These are phyloP conservation scores for Leptogaster cylindrica DNA, from an alignment of 2,888 invertebrate genomes.

Conservation along the genomic window DNA sequence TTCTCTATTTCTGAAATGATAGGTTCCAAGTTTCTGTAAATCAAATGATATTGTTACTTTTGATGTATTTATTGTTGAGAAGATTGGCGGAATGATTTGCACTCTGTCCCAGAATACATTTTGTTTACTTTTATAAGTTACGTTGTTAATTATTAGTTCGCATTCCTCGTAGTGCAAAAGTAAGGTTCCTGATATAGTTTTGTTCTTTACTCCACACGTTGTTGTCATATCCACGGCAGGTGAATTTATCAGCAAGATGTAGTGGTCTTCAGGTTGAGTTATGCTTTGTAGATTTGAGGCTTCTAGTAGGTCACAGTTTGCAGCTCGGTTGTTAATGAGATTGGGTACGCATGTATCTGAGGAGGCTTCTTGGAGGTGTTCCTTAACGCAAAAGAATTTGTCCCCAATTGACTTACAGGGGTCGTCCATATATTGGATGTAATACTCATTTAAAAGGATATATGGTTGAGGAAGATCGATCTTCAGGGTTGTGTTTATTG, in stretches of 20 bases:
- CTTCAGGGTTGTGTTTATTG: background rate
- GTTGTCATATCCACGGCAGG: too few relatives aligned
- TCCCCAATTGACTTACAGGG: constrained; percentile 32
- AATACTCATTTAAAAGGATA: constrained; percentile 22
- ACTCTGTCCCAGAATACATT: too few relatives aligned
- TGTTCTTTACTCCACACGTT: too few relatives aligned
- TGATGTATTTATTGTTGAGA: too few relatives aligned
- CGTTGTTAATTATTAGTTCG: too few relatives aligned
- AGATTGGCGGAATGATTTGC: background rate
- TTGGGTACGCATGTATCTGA: background rate
- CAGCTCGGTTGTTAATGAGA: constrained; percentile 22
- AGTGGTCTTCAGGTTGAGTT: constrained; percentile 11
- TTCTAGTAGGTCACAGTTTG: background rate
- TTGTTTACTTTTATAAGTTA: too few relatives aligned
- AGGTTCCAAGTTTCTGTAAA: too few relatives aligned
- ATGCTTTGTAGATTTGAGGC: background rate
- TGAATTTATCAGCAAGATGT: constrained; percentile 9
- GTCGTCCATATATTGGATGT: constrained; percentile 30
- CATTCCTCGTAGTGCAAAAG: too few relatives aligned
- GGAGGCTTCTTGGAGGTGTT: constrained; percentile 30
- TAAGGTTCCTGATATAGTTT: too few relatives aligned
- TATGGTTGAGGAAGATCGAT: constrained; percentile 38
- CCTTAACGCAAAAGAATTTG: constrained; percentile 32
- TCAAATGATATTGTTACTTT: too few relatives aligned
- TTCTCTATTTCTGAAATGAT: background rate